These are phyloP conservation scores for Protosalanx chinensis DNA, from an alignment of 2,797 vertebrate species.

Conservation along the genomic window DNA sequence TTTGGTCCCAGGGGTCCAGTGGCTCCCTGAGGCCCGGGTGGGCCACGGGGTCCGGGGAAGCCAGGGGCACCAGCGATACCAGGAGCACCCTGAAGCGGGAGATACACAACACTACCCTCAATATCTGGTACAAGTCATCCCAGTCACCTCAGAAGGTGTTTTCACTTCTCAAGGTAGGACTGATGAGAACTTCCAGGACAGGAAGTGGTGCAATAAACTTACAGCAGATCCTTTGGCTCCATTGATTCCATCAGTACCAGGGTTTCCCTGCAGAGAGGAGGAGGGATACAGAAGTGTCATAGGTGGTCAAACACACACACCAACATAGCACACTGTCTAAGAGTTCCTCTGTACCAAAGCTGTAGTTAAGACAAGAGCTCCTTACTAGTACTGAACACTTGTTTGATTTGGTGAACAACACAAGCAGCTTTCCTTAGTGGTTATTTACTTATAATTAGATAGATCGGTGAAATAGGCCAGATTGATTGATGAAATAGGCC, in stretches of 20 bases:
- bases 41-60: conserved; percentile 93
- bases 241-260: conserved; percentile 94
- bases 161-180: background rate
- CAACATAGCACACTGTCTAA: too few species aligned
- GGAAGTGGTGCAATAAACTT: conserved; percentile 57
- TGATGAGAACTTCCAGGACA: too few species aligned
- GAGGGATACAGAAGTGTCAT: too few species aligned
- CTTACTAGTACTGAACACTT: too few species aligned
- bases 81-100: conserved; percentile 76
- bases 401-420: too few species aligned
- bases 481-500: background rate
- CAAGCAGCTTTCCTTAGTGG: too few species aligned
- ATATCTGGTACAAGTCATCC: too few species aligned
- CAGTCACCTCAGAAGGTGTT: conserved; percentile 1
- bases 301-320: too few species aligned
- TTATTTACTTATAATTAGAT: too few species aligned
- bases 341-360: too few species aligned
- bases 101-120: background rate
- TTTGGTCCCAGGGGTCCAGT: conserved; percentile 93
- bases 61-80: conserved; percentile 97
- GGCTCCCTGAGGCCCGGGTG: conserved; percentile 93
- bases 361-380: too few species aligned
- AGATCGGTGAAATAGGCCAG: background rate
- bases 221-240: conserved; percentile 95
- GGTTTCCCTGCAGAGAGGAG: conserved; percentile 81